phyloP scores from a whole-genome alignment of 37 sponge, comb jelly and placozoan species.

The Petrosia ficiformis region DNA sequence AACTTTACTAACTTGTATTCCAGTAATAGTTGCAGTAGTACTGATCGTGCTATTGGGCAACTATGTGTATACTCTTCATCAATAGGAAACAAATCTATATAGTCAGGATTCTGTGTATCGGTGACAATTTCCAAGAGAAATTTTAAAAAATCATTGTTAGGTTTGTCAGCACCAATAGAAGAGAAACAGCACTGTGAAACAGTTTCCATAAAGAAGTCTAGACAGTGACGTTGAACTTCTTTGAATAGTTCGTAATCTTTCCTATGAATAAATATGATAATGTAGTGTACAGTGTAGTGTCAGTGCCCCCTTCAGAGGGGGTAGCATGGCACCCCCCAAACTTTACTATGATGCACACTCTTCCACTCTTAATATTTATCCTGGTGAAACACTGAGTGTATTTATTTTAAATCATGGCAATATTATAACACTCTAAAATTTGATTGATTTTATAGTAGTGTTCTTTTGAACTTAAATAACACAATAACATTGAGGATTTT shows the following conservation, averaged over 20 bases:
- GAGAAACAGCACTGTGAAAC: constrained; percentile 1
- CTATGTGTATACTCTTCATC: not conserved
- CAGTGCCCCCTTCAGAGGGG: too few species aligned
- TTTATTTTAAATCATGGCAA: too few species aligned
- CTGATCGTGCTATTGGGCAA: not conserved
- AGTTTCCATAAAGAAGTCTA: constrained; percentile 7
- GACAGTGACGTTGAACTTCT: constrained; percentile 1
- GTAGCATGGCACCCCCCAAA: too few species aligned
- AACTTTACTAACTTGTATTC: not conserved
- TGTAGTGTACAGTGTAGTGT: too few species aligned
- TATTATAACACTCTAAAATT: too few species aligned
- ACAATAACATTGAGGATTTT: too few species aligned
- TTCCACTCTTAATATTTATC: too few species aligned
- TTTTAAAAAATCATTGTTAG: not conserved
- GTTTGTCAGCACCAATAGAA: not conserved
- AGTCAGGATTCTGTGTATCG: not conserved
- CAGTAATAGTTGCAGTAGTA: not conserved
- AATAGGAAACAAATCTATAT: constrained; percentile 2
- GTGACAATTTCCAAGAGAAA: not conserved
- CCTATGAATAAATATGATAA: constrained; percentile 3
- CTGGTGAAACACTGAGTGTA: too few species aligned
- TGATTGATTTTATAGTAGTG: too few species aligned
- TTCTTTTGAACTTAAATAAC: too few species aligned
- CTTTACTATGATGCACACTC: too few species aligned
- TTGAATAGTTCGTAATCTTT: not conserved